phyloP scores from a whole-genome alignment of 2,797 vertebrate species.

The Diglossa cyanea region DNA sequence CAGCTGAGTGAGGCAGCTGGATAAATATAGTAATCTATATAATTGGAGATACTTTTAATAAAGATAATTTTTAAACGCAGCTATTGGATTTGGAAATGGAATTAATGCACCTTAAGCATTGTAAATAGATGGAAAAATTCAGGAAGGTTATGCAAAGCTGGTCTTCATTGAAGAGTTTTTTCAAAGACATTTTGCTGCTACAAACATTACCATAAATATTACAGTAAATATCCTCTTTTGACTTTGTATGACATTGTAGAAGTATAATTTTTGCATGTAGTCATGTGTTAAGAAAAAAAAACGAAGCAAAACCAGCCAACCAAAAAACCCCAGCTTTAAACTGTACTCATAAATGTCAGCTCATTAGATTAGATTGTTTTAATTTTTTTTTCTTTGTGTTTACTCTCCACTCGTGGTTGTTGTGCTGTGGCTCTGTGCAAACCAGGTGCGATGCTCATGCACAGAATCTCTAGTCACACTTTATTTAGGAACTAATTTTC shows the following conservation, averaged over 20 bases:
- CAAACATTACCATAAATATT: not conserved
- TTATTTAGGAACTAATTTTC: not conserved
- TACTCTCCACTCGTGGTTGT: not conserved
- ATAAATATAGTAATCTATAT: not conserved
- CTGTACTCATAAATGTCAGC: not conserved
- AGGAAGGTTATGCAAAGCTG: not conserved
- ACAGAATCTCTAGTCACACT: not conserved
- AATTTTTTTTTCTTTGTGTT: not conserved
- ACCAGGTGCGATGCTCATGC: accelerated
- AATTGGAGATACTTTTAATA: not conserved
- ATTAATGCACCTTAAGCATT: not conserved
- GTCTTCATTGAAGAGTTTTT: not conserved
- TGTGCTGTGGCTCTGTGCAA: accelerated
- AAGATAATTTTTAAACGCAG: not conserved
- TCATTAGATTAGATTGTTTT: accelerated
- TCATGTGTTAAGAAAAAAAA: not conserved
- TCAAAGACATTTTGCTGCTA: not conserved
- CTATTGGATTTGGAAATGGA: not conserved
- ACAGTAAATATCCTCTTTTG: not conserved
- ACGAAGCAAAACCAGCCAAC: accelerated
- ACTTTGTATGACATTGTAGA: not conserved
- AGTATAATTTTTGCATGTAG: not conserved
- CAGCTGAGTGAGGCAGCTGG: not conserved
- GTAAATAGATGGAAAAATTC: not conserved
- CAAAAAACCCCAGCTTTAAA: accelerated